These are phyloP conservation scores for Axis porcinus DNA, from an alignment of 2,113 vertebrate species.

Conservation along the genomic window DNA sequence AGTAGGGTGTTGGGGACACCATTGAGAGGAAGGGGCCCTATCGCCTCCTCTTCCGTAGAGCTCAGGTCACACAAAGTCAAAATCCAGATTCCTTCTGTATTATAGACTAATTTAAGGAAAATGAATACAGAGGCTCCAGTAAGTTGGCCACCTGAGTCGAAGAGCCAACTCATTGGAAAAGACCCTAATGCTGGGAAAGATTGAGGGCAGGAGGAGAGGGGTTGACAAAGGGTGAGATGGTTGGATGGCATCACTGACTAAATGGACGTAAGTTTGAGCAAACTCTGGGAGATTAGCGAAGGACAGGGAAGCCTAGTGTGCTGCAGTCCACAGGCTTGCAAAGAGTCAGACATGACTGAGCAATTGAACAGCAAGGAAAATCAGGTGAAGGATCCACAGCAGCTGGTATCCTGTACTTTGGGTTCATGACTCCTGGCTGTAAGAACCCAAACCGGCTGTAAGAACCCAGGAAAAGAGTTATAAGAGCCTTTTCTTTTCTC, in stretches of 20 bases:
- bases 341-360: neutral
- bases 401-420: neutral
- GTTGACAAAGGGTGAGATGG: neutral
- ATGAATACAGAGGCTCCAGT: neutral
- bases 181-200: neutral
- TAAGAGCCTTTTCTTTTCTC: neutral
- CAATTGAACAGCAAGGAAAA: neutral
- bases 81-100: neutral
- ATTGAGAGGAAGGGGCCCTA: neutral
- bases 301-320: neutral
- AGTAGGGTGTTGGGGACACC: neutral
- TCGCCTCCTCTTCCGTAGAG: neutral
- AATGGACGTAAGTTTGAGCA: neutral
- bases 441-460: neutral
- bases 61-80: neutral
- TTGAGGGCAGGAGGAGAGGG: neutral
- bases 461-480: neutral
- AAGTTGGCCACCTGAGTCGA: neutral
- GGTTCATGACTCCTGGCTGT: neutral
- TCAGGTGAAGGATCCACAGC: neutral
- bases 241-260: neutral
- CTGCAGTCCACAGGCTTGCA: neutral
- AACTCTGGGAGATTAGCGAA: neutral
- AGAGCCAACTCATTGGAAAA: neutral
- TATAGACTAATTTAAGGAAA: neutral